Evolutionary conservation across 37 sponge, comb jelly and placozoan species (phyloP), one percentile per base, ranked within the genome.

Genomic region (Mnemiopsis leidyi): DNA sequence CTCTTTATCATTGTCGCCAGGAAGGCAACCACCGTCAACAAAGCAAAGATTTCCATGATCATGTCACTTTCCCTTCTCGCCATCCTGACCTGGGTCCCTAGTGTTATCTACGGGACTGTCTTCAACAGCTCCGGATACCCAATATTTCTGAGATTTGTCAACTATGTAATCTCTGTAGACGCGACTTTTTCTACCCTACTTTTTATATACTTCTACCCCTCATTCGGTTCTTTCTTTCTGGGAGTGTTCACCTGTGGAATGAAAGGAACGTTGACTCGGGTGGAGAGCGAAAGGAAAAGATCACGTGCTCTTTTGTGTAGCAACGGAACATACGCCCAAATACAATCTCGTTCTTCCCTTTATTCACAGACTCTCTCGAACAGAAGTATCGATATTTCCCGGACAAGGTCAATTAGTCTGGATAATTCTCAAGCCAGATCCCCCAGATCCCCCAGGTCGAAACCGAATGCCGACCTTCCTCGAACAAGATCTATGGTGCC

Each of bases 131-230:
- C 79, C 1, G 79, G 79, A 32, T 32, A 77, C 18, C 79, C 1
- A 9, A 36, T 77, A 20, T 77, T 34, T 20, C 36, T 77, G 36
- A 31, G 79, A 13, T 77, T 77, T 32, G 36, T 36, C 1, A 77
- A 32, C 36, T 77, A 77, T 34, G 79, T 77, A 20, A 77, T 77
- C 3, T 32, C 79, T 3, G 35, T 77, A 36, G 79, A 77, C 33
- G 33, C 79, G 1, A 32, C 79, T 0, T 77, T 77, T 32, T 26
- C 32, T 21, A 32, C 79, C 20, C 18, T 31, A 16, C 79, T 77
- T 32, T 31, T 77, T 1, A 77, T 77, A 28, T 77, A 31, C 36
- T 77, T 77, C 79, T 77, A 33, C 36, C 79, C 79, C 79, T 31
- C 79, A 5, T 77, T 31, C 36, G 35, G 79, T 33, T 16, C 32